phyloP scores from a whole-genome alignment of 2,888 invertebrate genomes.

The Phaedon cochleariae region DNA sequence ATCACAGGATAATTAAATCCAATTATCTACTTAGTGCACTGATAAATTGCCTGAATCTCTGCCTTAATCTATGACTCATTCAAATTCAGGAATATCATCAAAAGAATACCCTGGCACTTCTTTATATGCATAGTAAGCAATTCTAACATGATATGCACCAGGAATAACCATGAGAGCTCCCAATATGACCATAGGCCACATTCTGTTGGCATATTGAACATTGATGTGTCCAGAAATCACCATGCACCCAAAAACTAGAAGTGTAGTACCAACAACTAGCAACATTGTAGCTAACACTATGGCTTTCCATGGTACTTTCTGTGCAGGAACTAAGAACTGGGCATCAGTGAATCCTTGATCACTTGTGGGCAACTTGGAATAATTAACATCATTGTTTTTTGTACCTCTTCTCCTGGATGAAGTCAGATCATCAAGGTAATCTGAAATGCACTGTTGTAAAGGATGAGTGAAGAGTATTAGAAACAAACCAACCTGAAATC shows the following conservation, averaged over 20 bases:
- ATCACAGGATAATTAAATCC: too few relatives aligned
- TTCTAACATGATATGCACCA: constrained; percentile 88
- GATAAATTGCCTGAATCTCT: too few relatives aligned
- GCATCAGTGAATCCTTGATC: constrained; percentile 76
- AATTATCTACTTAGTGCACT: too few relatives aligned
- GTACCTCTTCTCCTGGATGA: constrained; percentile 69
- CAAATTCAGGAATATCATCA: constrained; percentile 89
- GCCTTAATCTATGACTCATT: constrained; percentile 60
- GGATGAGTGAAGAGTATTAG: background rate
- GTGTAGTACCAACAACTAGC: constrained; percentile 74
- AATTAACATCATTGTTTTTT: constrained; percentile 71
- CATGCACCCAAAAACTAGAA: constrained; percentile 77
- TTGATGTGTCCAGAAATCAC: constrained; percentile 84
- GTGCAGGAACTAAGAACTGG: constrained; percentile 72
- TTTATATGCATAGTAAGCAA: constrained; percentile 86
- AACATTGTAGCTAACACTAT: constrained; percentile 79
- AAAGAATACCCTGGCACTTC: constrained; percentile 86
- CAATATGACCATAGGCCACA: constrained; percentile 89
- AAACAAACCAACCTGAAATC: constrained; percentile 50
- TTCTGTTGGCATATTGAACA: constrained; percentile 84
- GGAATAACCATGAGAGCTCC: constrained; percentile 91
- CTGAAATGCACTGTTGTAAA: constrained; percentile 50
- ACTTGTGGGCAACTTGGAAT: constrained; percentile 63
- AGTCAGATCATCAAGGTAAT: constrained; percentile 63
- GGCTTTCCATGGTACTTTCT: constrained; percentile 86